Percentiles rank a stretch among this genome's conserved stretches.
Evolutionary conservation across 2,113 vertebrate genomes (phyloP).

Genomic region (Leptosomus discolor): DNA sequence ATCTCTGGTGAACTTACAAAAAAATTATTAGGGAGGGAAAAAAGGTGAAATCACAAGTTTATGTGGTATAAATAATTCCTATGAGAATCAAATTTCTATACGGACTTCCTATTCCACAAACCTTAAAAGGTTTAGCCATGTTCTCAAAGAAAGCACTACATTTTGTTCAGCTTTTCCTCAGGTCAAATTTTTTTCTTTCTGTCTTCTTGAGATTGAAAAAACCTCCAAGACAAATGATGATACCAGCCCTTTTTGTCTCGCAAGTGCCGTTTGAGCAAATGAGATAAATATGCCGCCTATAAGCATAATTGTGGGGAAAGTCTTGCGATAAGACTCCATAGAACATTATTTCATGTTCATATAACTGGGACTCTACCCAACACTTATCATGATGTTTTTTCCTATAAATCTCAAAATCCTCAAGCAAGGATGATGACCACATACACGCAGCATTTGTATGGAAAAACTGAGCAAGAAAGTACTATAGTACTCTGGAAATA

Average conservation of each 20-base stretch:
- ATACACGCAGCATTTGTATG: neutral
- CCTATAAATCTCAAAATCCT: conserved; percentile 20
- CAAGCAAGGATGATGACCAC: neutral
- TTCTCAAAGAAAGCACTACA: neutral
- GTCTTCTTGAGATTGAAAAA: neutral
- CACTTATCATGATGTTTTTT: neutral
- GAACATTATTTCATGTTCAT: neutral
- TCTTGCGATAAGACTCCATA: neutral
- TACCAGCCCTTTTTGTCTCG: neutral
- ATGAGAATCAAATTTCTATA: neutral
- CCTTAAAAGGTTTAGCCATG: neutral
- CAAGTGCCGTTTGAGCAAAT: neutral
- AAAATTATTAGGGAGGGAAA: neutral
- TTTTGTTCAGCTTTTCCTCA: neutral
- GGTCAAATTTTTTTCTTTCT: neutral
- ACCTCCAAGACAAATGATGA: neutral
- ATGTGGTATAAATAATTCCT: neutral
- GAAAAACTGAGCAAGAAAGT: conserved; percentile 28
- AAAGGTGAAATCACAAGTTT: neutral
- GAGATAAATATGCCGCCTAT: neutral
- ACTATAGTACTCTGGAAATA: conserved; percentile 16
- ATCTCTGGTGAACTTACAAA: neutral
- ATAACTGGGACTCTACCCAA: neutral
- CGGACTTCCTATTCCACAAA: neutral
- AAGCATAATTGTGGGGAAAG: neutral